phyloP scores from a whole-genome alignment of 2,888 invertebrate genomes.

The Stenurella melanura region DNA sequence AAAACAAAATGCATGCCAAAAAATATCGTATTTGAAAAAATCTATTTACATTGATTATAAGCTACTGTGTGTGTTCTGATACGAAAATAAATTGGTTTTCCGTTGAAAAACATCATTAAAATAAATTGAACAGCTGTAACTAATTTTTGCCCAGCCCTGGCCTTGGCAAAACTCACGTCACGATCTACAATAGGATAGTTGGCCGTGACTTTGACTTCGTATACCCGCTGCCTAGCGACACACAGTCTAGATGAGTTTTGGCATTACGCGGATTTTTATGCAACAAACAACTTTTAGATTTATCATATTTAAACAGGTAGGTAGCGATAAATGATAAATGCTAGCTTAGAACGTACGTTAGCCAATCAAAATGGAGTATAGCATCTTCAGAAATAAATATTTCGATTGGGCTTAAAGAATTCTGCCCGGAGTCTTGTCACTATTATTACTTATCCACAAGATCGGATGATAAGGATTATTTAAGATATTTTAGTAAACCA shows the following conservation, averaged over 20 bases:
- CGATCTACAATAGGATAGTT: slow-evolving; percentile 57
- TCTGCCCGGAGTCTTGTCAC: too few species aligned
- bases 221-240: slow-evolving; percentile 61
- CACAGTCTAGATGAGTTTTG: slow-evolving; percentile 55
- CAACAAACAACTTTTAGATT: neutral
- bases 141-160: slow-evolving; percentile 60
- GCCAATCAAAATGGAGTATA: too few species aligned
- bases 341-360: too few species aligned
- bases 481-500: too few species aligned
- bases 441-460: too few species aligned
- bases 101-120: slow-evolving; percentile 56
- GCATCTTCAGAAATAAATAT: too few species aligned
- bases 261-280: slow-evolving; percentile 35
- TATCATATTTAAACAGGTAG: neutral
- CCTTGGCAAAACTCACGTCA: slow-evolving; percentile 60
- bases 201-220: slow-evolving; percentile 64
- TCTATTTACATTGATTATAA: slow-evolving; percentile 36
- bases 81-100: slow-evolving; percentile 55
- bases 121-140: slow-evolving; percentile 59
- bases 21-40: slow-evolving; percentile 19
- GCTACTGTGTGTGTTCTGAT: slow-evolving; percentile 44
- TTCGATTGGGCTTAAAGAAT: too few species aligned
- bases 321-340: too few species aligned
- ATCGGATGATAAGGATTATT: too few species aligned
- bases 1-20: slow-evolving; percentile 18